Evolutionary conservation across 2,797 vertebrate species (phyloP), one percentile per base, ranked within the genome.

Genomic region (Tapera naevia): DNA sequence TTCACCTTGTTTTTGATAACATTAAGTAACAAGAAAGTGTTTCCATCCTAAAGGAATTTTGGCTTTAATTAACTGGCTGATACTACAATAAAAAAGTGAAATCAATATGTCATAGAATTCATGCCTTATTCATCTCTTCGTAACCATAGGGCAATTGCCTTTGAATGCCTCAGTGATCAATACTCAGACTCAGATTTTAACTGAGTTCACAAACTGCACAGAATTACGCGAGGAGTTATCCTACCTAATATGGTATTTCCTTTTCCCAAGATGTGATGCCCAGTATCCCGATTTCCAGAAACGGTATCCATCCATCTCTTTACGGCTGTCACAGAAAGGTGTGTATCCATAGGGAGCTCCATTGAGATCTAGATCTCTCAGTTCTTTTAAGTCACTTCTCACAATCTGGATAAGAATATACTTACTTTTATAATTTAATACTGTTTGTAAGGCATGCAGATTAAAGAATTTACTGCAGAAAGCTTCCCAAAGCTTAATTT

Each of bases 231-330:
- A 48, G 43, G 22, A 7, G 2, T 27, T 65, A 9, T 74, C 84
- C 74, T 96, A 99, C 99, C 99, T 99, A 79, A 99, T 99, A 43
- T 99, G 99, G 93, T 99, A 99, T 93, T 98, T 99, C 94, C 99
- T 98, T 93, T 98, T 98, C 64, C 98, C 98, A 48, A 99, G 98
- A 96, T 99, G 99, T 1, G 99, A 99, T 3, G 99, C 99, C 99
- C 99, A 99, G 88, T 99, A 99, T 4, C 99, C 99, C 0, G 98
- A 98, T 83, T 99, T 99, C 99, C 99, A 99, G 96, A 99, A 99
- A 45, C 99, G 99, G 93, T 99, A 99, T 3, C 99, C 99, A 15
- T 99, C 99, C 99, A 99, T 99, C 84, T 99, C 99, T 46, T 89
- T 97, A 57, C 99, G 98, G 96, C 99, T 99, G 48, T 99, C 99